Evolutionary conservation across 2,113 vertebrate species (phyloP), one percentile per base, ranked within the genome.

Genomic region (Rhea americana): DNA sequence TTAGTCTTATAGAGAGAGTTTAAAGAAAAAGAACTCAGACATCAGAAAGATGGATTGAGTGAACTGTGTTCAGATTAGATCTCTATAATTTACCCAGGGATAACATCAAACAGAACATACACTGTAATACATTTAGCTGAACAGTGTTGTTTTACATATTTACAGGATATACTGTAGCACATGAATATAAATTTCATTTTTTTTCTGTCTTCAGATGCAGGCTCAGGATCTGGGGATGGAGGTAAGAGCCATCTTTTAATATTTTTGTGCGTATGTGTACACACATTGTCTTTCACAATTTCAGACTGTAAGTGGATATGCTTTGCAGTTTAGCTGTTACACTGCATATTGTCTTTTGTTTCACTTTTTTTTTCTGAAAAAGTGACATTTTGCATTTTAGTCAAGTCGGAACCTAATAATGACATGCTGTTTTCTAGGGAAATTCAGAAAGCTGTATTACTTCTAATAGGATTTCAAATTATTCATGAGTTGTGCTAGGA

Each of bases 151-250:
- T 93, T 93, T 71, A 85, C 56, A 15, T 59, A 75, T 87, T 91
- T 86, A 45, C 47, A 81, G 71, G 77, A 66, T 71, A 7, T 77
- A 19, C 35, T 48, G 58, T 80, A 80, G 73, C 61, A 75, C 37
- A 24, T 70, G 71, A 92, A 94, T 94, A 50, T 51, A 45, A 82
- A 93, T 92, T 89, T 73, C 28, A 39, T 82, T 94, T 71, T 95
- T 81, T 81, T 87, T 93, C 26, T 94, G 47, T 79, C 53, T 48
- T 84, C 96, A 98, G 98, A 98, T 97, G 97, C 98, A 6, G 98
- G 98, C 94, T 98, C 98, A 53, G 98, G 98, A 96, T 98, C 98
- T 90, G 98, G 98, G 89, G 98, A 98, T 13, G 98, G 98, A 97
- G 98, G 98, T 98, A 98, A 97, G 98, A 91, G 22, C 21, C 81